A percentile compares a stretch with the other conserved stretches of the same genome.
Evolutionary conservation across 2,113 vertebrate species (phyloP).

Genomic region (Rhinolophus ferrumequinum): DNA sequence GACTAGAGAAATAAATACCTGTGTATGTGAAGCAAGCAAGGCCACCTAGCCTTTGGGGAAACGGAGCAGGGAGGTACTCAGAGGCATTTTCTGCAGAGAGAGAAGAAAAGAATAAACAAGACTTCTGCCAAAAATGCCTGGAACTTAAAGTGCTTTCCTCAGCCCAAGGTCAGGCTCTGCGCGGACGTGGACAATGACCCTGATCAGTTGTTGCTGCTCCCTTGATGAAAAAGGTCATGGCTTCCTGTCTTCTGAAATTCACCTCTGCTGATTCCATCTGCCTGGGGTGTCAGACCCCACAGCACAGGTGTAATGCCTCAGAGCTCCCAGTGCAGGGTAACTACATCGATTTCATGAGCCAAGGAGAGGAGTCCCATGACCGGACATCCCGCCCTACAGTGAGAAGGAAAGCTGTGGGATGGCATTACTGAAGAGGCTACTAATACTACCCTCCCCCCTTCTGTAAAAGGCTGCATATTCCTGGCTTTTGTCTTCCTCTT

Average conservation of each 20-base stretch:
- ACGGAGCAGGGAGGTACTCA: conserved; percentile 20
- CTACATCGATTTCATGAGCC: neutral
- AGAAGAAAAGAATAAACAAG: conserved; percentile 46
- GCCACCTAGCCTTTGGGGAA: neutral
- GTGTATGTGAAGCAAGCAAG: neutral
- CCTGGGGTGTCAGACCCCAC: neutral
- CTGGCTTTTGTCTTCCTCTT: conserved; percentile 43
- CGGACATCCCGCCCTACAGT: neutral
- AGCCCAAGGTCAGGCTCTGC: conserved; percentile 32
- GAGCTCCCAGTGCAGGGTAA: neutral
- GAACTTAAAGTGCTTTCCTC: conserved; percentile 30
- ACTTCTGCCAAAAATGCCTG: conserved; percentile 60
- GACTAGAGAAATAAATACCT: conserved; percentile 51
- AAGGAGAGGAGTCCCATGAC: neutral
- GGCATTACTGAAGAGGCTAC: neutral
- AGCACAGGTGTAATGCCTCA: neutral
- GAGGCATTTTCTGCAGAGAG: conserved; percentile 59
- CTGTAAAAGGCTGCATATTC: neutral
- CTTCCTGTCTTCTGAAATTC: conserved; percentile 1
- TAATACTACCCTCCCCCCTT: neutral
- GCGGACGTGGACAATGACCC: neutral
- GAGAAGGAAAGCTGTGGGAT: neutral
- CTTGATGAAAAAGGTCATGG: neutral
- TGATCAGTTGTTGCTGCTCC: neutral
- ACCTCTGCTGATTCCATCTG: neutral